These are phyloP conservation scores for Equus przewalskii DNA, from an alignment of 2,113 vertebrate species.

Conservation along the genomic window DNA sequence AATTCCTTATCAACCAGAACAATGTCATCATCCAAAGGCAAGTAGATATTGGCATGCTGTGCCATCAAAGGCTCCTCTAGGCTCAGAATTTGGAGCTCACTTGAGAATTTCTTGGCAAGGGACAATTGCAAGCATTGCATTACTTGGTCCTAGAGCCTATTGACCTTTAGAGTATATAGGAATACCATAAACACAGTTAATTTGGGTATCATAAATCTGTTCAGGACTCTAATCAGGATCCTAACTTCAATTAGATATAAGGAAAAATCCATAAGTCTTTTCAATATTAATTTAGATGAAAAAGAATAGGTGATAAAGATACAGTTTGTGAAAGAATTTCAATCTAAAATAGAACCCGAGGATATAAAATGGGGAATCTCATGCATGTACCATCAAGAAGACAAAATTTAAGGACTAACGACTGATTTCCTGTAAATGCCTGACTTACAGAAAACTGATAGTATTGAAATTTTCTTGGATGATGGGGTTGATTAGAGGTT, in stretches of 20 bases:
- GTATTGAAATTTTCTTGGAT: too few species aligned
- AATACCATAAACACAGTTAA: not conserved
- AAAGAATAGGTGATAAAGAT: not conserved
- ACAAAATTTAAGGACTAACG: too few species aligned
- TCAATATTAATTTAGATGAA: not conserved
- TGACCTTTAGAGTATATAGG: not conserved
- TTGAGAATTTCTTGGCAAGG: not conserved
- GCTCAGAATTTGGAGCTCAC: not conserved
- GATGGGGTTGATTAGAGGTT: too few species aligned
- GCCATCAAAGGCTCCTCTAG: not conserved
- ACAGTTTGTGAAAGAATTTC: not conserved
- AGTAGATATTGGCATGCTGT: not conserved
- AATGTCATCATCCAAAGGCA: not conserved
- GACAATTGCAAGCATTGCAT: not conserved
- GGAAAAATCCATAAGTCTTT: not conserved
- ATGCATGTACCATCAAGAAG: too few species aligned
- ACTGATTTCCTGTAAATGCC: too few species aligned
- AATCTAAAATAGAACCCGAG: too few species aligned
- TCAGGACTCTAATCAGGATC: not conserved
- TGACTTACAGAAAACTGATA: too few species aligned
- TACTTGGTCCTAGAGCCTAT: not conserved
- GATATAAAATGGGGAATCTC: too few species aligned
- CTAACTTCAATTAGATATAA: slow-evolving; percentile 24
- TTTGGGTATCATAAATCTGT: not conserved
- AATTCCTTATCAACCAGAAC: slow-evolving; percentile 4